Evolutionary conservation across 2,113 vertebrate species (phyloP), one percentile per base, ranked within the genome.

Genomic region (Scolopax mira): DNA sequence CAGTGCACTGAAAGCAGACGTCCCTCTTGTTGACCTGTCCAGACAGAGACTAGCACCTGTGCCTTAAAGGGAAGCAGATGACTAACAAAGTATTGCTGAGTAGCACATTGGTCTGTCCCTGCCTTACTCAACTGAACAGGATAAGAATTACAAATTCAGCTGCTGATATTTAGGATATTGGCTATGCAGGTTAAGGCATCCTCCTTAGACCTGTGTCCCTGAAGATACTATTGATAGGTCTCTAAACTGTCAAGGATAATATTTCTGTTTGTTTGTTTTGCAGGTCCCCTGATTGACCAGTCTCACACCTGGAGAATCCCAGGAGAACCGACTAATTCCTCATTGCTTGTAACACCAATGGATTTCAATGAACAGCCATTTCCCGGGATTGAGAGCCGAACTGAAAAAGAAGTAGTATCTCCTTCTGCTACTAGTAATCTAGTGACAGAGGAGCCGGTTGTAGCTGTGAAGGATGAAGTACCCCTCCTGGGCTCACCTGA

Each of bases 231-330:
- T 42, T 79, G 46, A 28, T 9, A 66, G 23, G 24, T 62, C 31
- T 86, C 35, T 81, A 13, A 77, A 80, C 18, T 74, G 69, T 21
- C 31, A 79, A 81, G 41, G 28, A 52, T 89, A 73, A 65, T 44
- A 15, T 3, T 78, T 33, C 21, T 28, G 15, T 39, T 30, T 19
- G 58, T 39, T 83, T 81, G 27, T 77, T 86, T 94, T 93, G 39
- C 66, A 97, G 97, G 87, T 94, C 79, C 97, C 4, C 39, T 93
- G 55, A 52, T 87, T 48, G 95, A 95, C 33, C 80, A 42, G 27
- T 61, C 95, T 62, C 90, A 0, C 49, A 66, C 58, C 39, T 88
- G 62, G 84, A 92, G 62, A 82, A 69, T 69, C 35, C 7, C 51
- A 48, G 94, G 25, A 93, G 94, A 80, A 74, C 49, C 10, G 1